A percentile compares a stretch with the other conserved stretches of the same genome.
Evolutionary conservation across 1,140 invertebrate genomes (phyloP).

Genomic region (Drosophila arizonae): DNA sequence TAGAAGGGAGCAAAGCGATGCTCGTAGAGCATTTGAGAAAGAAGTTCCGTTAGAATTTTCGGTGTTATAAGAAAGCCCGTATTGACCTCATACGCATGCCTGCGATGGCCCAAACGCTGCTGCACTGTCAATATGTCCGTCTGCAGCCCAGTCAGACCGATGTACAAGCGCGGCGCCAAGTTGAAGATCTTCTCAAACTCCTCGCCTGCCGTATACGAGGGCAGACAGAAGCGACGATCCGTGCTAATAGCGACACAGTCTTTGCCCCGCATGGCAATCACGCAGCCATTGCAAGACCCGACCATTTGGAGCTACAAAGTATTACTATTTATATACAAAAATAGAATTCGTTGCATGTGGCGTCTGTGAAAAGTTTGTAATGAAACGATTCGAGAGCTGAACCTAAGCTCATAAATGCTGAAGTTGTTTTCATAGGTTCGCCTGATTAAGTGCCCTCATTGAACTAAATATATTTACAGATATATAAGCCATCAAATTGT

Average conservation of each 20-base stretch:
- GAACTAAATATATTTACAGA: not conserved
- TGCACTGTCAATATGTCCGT: conserved; percentile 97
- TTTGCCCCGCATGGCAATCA: conserved; percentile 99
- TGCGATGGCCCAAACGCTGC: conserved; percentile 91
- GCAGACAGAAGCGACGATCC: not conserved
- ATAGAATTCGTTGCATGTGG: not conserved
- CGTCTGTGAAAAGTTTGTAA: not conserved
- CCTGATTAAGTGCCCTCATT: not conserved
- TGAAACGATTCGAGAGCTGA: not conserved
- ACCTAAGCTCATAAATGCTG: not conserved
- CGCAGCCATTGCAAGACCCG: conserved; percentile 96
- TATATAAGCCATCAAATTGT: not conserved
- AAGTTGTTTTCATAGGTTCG: not conserved
- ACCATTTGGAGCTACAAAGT: conserved; percentile 83
- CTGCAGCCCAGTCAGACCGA: conserved; percentile 95
- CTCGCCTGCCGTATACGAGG: conserved; percentile 86
- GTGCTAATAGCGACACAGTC: conserved; percentile 97
- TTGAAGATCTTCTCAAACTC: conserved; percentile 96
- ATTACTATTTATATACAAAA: not conserved
- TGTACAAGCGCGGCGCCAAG: conserved; percentile 93
- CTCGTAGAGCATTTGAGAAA: conserved; percentile 97
- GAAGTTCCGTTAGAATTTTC: conserved; percentile 93
- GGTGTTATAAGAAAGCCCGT: conserved; percentile 92
- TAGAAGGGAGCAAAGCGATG: conserved; percentile 98
- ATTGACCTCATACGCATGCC: conserved; percentile 96